Base-by-base conservation (phyloP, 2,113 vertebrate species). In the Rhagologus leucostigma region DNA sequence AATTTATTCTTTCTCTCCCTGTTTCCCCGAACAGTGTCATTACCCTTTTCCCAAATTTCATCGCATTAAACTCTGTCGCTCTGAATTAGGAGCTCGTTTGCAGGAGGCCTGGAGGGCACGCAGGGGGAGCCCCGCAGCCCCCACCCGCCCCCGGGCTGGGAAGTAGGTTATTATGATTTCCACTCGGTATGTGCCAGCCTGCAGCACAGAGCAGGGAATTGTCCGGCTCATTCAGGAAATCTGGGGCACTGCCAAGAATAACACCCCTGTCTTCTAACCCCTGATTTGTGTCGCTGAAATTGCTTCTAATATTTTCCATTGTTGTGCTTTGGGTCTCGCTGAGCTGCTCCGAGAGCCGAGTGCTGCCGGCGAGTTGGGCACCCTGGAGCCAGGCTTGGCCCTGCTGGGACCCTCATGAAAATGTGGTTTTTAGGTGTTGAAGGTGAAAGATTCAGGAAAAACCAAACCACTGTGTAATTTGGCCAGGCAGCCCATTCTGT, bases 181-280 rank as follows among this genome's bases (percentile, higher is more conserved):
- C 89, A 78, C 52, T 92, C 49, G 24, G 16, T 49, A 7, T 57
- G 89, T 89, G 94, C 93, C 92, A 92, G 89, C 76, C 89, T 37
- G 55, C 20, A 93, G 89, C 94, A 90, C 94, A 92, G 94, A 95
- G 94, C 91, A 33, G 92, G 83, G 95, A 24, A 89, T 92, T 92
- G 93, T 89, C 87, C 89, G 0, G 84, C 73, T 86, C 60, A 22
- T 77, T 93, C 82, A 93, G 94, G 85, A 83, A 90, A 90, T 74
- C 90, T 94, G 95, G 88, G 83, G 17, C 82, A 46, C 62, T 35
- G 88, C 90, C 93, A 95, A 93, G 86, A 94, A 76, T 69, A 94
- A 92, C 93, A 89, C 91, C 59, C 83, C 15, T 42, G 81, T 86
- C 95, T 87, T 50, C 95, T 93, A 68, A 92, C 77, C 91, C 91